Evolutionary conservation across 2,797 vertebrate species (phyloP).

Genomic region (Sebastes oblongus): DNA sequence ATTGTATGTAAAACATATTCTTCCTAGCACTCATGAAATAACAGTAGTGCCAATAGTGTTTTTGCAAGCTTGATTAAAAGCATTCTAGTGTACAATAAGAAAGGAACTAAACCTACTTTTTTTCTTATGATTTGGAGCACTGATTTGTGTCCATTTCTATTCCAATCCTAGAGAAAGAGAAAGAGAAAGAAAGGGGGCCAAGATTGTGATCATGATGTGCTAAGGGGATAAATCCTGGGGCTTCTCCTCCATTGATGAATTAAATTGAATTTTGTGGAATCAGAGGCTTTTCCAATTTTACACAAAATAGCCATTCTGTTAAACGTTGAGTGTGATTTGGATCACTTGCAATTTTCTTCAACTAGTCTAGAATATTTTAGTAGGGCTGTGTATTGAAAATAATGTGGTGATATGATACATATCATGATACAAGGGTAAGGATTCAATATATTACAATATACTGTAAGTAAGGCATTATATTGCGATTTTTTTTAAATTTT

Average conservation of each 20-base stretch:
- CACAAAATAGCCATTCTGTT: not conserved
- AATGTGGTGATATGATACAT: no score
- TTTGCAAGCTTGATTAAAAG: not conserved
- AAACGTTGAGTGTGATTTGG: not conserved
- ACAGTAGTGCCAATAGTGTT: not conserved
- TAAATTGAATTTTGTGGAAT: not conserved
- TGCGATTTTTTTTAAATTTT: no score
- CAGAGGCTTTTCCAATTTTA: not conserved
- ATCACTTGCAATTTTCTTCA: not conserved
- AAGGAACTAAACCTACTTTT: not conserved
- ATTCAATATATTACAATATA: no score
- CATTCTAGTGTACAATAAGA: not conserved
- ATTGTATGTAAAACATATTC: not conserved
- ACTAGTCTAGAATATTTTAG: not conserved
- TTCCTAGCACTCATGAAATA: not conserved
- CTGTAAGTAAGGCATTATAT: no score
- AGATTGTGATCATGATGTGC: conserved; percentile 13
- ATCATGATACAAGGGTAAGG: no score
- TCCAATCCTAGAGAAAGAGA: not conserved
- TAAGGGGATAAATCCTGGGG: conserved; percentile 3
- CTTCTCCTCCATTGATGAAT: conserved; percentile 4
- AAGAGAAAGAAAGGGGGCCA: not conserved
- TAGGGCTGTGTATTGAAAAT: not conserved
- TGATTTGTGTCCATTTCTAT: not conserved
- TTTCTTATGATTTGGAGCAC: not conserved